Evolutionary conservation across 2,888 invertebrate genomes (phyloP).

Genomic region (Amiota mariae): DNA sequence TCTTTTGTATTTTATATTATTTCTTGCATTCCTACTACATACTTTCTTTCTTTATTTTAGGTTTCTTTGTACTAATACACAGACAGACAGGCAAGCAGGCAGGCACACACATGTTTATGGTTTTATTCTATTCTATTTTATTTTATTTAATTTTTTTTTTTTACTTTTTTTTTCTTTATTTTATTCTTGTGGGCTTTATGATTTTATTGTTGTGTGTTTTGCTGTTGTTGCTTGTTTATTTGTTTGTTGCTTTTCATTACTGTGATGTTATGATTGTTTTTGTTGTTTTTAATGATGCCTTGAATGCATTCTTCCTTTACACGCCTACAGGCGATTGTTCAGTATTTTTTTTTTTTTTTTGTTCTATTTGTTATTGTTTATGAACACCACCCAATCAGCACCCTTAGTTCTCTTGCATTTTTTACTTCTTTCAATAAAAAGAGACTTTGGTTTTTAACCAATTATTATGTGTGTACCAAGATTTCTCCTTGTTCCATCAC

Average conservation of each 20-base stretch:
- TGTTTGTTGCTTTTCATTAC: slow-evolving; percentile 12
- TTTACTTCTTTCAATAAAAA: neutral
- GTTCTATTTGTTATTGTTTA: no score
- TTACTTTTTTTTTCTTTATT: slow-evolving; percentile 13
- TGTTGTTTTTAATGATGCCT: slow-evolving; percentile 20
- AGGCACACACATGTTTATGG: neutral
- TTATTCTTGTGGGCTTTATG: neutral
- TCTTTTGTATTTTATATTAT: no score
- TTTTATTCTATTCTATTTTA: neutral
- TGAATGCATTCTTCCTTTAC: slow-evolving; percentile 19
- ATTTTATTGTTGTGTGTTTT: no score
- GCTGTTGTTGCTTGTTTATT: neutral
- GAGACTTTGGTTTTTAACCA: no score
- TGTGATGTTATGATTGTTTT: neutral
- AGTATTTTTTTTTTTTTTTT: no score
- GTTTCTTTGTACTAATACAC: neutral
- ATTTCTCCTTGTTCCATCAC: no score
- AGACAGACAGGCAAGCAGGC: no score
- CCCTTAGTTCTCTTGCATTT: neutral
- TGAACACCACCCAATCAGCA: no score
- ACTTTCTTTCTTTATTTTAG: no score
- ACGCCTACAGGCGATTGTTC: neutral
- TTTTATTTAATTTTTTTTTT: slow-evolving; percentile 12
- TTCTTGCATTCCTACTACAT: no score
- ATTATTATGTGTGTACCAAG: no score